Conservation (phyloP, 64 coral and sea anemone genomes). For the Trachythela sp. region DNA sequence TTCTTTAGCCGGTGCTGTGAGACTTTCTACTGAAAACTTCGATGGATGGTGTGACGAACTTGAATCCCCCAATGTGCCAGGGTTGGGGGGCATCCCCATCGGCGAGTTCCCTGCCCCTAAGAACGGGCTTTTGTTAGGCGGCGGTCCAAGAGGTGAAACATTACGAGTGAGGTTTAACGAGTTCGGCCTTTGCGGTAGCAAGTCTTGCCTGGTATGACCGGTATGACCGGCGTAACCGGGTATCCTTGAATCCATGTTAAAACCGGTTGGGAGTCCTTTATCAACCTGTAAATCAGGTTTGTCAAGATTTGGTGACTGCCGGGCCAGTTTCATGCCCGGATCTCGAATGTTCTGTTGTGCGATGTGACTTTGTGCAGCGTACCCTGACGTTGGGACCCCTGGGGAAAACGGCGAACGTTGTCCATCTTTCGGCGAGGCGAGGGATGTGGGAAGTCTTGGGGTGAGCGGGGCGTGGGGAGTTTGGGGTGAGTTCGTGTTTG, state of each 20-base stretch:
- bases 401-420: background rate
- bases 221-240: background rate
- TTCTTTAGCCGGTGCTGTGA: background rate
- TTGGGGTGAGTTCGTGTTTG: conserved; percentile 83
- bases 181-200: background rate
- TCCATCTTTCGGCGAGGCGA: background rate
- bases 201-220: background rate
- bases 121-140: background rate
- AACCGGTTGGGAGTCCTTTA: background rate
- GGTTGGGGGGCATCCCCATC: background rate
- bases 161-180: background rate
- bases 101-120: background rate
- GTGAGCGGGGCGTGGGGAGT: conserved; percentile 90
- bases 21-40: conserved; percentile 7
- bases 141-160: background rate
- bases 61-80: background rate
- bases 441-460: conserved; percentile 12
- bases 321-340: background rate
- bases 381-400: background rate
- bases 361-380: background rate
- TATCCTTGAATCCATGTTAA: background rate
- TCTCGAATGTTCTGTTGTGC: conserved; percentile 21
- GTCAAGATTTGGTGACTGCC: background rate
- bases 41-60: background rate
- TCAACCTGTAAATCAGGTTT: conserved; percentile 5